Conservation (phyloP, 2,888 invertebrate genomes). For the Punctoribates punctum region DNA sequence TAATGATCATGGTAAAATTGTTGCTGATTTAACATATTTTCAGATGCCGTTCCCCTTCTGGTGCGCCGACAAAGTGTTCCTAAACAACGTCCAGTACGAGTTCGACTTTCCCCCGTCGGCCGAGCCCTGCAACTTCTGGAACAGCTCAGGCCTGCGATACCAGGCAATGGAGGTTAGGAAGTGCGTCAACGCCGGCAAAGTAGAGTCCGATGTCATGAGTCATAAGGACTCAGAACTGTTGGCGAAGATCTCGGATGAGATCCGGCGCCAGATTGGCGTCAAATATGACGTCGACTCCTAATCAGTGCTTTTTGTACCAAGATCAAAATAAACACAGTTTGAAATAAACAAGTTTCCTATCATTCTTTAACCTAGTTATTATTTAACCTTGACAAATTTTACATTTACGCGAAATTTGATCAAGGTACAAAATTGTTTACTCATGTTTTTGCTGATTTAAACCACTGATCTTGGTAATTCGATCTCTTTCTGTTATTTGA, state of each 20-base stretch:
- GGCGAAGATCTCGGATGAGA: conserved; percentile 68
- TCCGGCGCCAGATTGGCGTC: conserved; percentile 67
- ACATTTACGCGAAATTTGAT: no score
- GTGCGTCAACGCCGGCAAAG: conserved; percentile 64
- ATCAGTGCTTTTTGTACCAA: no score
- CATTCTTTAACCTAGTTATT: no score
- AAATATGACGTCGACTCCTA: conserved; percentile 52
- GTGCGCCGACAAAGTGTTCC: conserved; percentile 16
- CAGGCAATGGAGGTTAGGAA: conserved; percentile 72
- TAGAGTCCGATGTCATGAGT: conserved; percentile 66
- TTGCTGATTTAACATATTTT: no score
- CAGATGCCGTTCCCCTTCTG: neutral
- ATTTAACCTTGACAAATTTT: no score
- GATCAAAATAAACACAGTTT: no score
- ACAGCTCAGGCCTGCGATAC: conserved; percentile 68
- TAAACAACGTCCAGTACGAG: conserved; percentile 52
- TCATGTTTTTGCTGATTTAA: no score
- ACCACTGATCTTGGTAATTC: no score
- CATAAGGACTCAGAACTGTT: conserved; percentile 67
- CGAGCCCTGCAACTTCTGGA: conserved; percentile 62
- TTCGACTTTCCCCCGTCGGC: conserved; percentile 64
- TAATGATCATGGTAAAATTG: no score
- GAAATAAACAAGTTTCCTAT: no score
- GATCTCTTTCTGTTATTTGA: no score
- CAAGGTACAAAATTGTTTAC: no score